Percentiles rank a stretch among this genome's conserved stretches.
Evolutionary conservation across 1,140 invertebrate species (phyloP).

Genomic region (Zaprionus camerounensis): DNA sequence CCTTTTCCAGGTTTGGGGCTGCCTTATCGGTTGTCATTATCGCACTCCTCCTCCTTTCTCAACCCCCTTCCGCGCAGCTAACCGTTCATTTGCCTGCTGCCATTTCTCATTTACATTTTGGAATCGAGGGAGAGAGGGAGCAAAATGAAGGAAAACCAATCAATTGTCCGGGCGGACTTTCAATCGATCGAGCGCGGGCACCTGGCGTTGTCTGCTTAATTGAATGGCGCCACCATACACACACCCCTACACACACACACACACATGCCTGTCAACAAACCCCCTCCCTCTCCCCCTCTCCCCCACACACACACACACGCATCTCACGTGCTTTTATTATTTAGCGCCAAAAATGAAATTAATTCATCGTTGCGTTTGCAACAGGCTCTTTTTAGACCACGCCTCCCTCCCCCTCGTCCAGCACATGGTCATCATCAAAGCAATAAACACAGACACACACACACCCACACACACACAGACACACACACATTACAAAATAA

Average conservation of each 20-base stretch:
- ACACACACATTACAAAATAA: slow-evolving; percentile 57
- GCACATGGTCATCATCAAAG: slow-evolving; percentile 52
- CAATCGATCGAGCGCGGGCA: slow-evolving; percentile 13
- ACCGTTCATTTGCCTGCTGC: background rate
- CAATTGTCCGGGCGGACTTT: slow-evolving; percentile 55
- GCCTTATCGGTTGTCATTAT: slow-evolving; percentile 8
- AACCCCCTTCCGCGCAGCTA: background rate
- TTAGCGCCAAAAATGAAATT: slow-evolving; percentile 64
- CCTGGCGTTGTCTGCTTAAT: slow-evolving; percentile 44
- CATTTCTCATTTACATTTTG: slow-evolving; percentile 25
- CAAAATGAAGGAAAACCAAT: slow-evolving; percentile 52
- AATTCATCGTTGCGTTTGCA: slow-evolving; percentile 55
- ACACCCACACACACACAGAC: background rate
- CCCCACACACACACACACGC: slow-evolving; percentile 23
- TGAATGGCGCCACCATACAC: slow-evolving; percentile 49
- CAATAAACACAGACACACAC: slow-evolving; percentile 19
- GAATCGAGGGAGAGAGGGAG: background rate
- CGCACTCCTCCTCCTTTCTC: background rate
- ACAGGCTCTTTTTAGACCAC: slow-evolving; percentile 5
- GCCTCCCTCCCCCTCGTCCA: background rate
- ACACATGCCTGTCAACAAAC: slow-evolving; percentile 12
- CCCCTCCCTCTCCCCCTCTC: background rate
- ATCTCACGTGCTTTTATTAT: slow-evolving; percentile 63
- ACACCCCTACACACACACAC: slow-evolving; percentile 27
- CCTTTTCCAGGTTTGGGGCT: background rate